Evolutionary conservation across 2,113 vertebrate genomes (phyloP).

Genomic region (Agapornis roseicollis): DNA sequence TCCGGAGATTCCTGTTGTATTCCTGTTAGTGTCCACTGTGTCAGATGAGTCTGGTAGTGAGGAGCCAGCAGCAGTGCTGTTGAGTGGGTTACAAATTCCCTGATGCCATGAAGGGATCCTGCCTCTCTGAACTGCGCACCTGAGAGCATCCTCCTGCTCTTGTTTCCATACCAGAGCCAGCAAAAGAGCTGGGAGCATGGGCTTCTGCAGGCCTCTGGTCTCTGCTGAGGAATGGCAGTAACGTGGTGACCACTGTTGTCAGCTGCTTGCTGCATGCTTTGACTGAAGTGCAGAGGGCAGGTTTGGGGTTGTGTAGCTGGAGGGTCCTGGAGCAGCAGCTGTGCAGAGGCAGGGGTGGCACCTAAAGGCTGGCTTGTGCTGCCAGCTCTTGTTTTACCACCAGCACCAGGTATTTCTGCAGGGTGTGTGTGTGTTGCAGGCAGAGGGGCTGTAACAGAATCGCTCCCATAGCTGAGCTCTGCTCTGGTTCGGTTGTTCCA

Average conservation of each 20-base stretch:
- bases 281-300: neutral
- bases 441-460: neutral
- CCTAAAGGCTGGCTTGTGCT: neutral
- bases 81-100: neutral
- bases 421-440: neutral
- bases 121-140: neutral
- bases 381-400: neutral
- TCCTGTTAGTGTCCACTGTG: neutral
- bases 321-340: neutral
- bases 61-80: neutral
- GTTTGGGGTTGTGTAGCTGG: neutral
- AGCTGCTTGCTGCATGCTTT: neutral
- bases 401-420: neutral
- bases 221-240: slow-evolving; percentile 15
- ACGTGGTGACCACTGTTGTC: neutral
- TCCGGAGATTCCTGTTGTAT: fast-evolving
- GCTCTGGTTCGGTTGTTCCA: neutral
- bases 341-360: neutral
- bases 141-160: neutral
- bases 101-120: fast-evolving
- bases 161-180: neutral
- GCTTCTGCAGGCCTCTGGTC: neutral
- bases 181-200: neutral
- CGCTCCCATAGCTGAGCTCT: neutral
- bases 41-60: neutral